Evolutionary conservation across 2,797 vertebrate genomes (phyloP).

Genomic region (Notolabrus celidotus): DNA sequence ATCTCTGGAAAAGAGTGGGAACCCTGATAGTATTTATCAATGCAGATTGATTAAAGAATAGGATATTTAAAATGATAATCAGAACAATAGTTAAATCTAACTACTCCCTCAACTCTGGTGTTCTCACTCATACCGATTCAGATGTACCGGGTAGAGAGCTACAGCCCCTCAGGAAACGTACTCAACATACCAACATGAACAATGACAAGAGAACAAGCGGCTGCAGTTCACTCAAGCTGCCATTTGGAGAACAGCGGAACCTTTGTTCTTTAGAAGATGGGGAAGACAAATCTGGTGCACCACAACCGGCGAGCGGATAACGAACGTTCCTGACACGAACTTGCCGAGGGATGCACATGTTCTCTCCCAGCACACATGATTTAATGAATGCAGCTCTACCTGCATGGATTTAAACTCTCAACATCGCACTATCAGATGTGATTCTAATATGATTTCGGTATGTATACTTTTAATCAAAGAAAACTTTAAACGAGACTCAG

Average conservation of each 20-base stretch:
- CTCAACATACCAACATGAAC: slow-evolving; percentile 17
- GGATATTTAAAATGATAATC: too few relatives aligned
- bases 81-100: neutral
- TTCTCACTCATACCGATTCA: neutral
- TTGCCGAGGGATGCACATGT: slow-evolving; percentile 68
- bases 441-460: slow-evolving; percentile 40
- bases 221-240: slow-evolving; percentile 49
- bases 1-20: too few relatives aligned
- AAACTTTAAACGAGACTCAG: neutral
- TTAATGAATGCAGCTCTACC: neutral
- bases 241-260: slow-evolving; percentile 56
- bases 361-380: neutral
- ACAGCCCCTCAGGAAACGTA: neutral
- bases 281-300: slow-evolving; percentile 67
- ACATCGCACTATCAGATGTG: neutral
- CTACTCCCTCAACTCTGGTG: neutral
- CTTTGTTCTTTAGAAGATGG: neutral
- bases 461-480: slow-evolving; percentile 20
- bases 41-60: too few relatives aligned
- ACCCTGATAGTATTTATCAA: too few relatives aligned
- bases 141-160: slow-evolving; percentile 25
- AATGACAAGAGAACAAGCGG: slow-evolving; percentile 24
- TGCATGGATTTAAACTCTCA: neutral
- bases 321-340: slow-evolving; percentile 72
- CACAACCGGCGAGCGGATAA: slow-evolving; percentile 58